A percentile compares a stretch with the other conserved stretches of the same genome.
Evolutionary conservation across 23 tunicate species (phyloP).

Genomic region (Halocynthia aurantium): DNA sequence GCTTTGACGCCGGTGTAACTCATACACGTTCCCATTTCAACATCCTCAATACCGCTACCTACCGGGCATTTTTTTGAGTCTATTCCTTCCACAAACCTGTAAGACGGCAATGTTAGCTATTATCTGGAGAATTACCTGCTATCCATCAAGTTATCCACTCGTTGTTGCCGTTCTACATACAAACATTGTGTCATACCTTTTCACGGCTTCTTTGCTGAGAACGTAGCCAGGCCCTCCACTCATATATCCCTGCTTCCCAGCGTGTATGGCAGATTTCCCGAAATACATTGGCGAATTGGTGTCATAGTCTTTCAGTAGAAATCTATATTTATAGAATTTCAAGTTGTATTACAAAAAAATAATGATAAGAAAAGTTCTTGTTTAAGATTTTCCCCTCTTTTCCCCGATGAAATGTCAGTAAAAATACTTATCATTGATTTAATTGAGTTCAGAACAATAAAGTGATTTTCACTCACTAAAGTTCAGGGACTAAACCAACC

Average conservation of each 20-base stretch:
- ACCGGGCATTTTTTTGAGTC: conserved; percentile 13
- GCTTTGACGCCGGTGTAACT: too few species aligned
- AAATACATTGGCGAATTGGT: conserved; percentile 37
- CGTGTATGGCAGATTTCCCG: conserved; percentile 49
- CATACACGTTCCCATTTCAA: too few species aligned
- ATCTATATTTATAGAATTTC: conserved; percentile 2
- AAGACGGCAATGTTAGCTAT: neutral
- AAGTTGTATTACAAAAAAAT: too few species aligned
- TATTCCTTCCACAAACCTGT: conserved; percentile 31
- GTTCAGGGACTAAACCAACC: too few species aligned
- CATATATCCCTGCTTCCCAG: conserved; percentile 37
- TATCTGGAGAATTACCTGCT: neutral
- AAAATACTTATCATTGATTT: too few species aligned
- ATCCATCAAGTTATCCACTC: too few species aligned
- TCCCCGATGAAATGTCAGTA: too few species aligned
- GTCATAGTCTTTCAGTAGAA: conserved; percentile 52
- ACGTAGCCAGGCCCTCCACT: conserved; percentile 85
- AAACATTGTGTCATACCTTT: conserved; percentile 8
- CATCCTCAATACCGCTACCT: conserved; percentile 16
- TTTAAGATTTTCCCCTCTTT: too few species aligned
- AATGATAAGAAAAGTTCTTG: too few species aligned
- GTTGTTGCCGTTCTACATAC: too few species aligned
- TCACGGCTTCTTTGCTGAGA: conserved; percentile 48
- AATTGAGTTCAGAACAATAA: too few species aligned
- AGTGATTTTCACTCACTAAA: too few species aligned